Base-by-base conservation (phyloP, 2,797 vertebrate genomes). In the Parambassis ranga region DNA sequence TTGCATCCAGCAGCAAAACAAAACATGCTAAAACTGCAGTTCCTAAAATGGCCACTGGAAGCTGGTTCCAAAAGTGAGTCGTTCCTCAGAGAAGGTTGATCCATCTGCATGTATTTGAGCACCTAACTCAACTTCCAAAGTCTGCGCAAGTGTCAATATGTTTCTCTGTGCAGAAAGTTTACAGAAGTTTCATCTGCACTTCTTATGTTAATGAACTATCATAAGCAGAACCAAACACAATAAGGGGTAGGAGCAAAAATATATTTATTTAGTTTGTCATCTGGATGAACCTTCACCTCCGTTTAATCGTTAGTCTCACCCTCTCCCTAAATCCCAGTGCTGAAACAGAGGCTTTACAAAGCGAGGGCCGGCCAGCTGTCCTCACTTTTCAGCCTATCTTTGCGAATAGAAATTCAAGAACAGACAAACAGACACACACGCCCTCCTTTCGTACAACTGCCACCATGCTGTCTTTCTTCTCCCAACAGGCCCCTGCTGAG, bases 401-500 rank as follows among this genome's bases (percentile, higher is more conserved):
- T 50, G 18, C 33, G 37, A 63, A 42, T 15, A 38, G 36, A 64
- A 52, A 48, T 13, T 50, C 56, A 63, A 60, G 26, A 51, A 48
- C 19, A 36, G 32, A 57, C 16, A 61, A 22, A 32, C 41, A 31
- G 26, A 38, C 14, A 23, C 23, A 13, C 10, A 27, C 56, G 31
- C n/a, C n/a, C 43, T 62, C 16, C 68, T 44, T 71, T 75, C 65
- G 72, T 79, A 69, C 71, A 46, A 55, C 41, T 35, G 68, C 65
- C 65, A 79, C 80, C 70, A 39, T 8, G 42, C 60, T 68, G 63
- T 68, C 77, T 69, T 60, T 74, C 49, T 63, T 60, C 75, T 76
- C 73, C 68, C 47, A 51, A 20, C 50, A 75, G 77, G 38, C 73
- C 71, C 37, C 60, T 65, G 49, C 72, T 74, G 39, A 43, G 58